Evolutionary conservation across 2,888 invertebrate species (phyloP).

Genomic region (Romanomermis culicivorax): DNA sequence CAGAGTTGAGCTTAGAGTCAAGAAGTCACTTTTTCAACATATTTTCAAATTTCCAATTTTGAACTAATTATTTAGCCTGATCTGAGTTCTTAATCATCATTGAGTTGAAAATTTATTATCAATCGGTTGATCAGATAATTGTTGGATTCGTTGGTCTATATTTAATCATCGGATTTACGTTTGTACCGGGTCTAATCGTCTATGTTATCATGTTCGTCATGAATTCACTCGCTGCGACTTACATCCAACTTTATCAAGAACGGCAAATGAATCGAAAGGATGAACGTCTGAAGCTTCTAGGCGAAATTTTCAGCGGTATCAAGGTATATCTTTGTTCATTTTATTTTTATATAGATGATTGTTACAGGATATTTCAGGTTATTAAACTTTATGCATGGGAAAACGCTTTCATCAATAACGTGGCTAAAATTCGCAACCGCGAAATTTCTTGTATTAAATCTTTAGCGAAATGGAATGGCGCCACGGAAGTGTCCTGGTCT

Average conservation of each 20-base stretch:
- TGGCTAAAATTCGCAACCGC: conserved; percentile 29
- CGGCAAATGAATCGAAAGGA: conserved; percentile 76
- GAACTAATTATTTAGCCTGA: too few species aligned
- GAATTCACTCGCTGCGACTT: background rate
- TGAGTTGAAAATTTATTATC: too few species aligned
- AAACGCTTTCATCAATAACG: conserved; percentile 29
- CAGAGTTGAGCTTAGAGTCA: too few species aligned
- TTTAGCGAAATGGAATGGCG: conserved; percentile 26
- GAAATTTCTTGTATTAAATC: conserved; percentile 27
- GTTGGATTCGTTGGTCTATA: background rate
- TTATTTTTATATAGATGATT: background rate
- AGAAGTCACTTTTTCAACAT: too few species aligned
- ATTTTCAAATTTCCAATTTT: too few species aligned
- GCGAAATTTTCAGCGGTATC: conserved; percentile 67
- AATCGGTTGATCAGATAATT: too few species aligned
- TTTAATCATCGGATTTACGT: background rate
- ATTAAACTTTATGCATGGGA: conserved; percentile 39
- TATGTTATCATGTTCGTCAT: background rate
- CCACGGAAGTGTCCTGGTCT: conserved; percentile 26
- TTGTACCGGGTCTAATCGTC: background rate
- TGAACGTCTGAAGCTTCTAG: conserved; percentile 68
- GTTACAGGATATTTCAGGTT: conserved; percentile 51
- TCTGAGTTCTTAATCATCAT: too few species aligned
- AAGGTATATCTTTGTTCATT: conserved; percentile 35
- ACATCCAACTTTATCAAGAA: conserved; percentile 30